phyloP scores from a whole-genome alignment of 2,797 vertebrate genomes.

The Aselliscus stoliczkanus region DNA sequence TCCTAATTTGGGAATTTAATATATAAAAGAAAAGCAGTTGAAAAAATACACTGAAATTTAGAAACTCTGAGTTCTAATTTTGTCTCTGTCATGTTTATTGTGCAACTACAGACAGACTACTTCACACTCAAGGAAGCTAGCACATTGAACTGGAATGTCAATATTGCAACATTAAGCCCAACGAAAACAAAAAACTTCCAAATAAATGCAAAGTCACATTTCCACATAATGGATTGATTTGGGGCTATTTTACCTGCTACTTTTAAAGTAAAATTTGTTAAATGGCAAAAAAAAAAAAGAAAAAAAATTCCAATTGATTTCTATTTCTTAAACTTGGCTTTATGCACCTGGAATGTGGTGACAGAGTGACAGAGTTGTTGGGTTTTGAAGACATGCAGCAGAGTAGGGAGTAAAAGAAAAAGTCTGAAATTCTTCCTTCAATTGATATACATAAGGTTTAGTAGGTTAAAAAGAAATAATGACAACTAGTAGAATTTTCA shows the following conservation, averaged over 20 bases:
- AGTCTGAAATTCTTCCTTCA: background rate
- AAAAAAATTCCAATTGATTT: background rate
- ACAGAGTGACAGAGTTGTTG: background rate
- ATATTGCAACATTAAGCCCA: conserved; percentile 2
- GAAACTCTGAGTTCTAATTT: background rate
- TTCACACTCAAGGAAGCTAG: background rate
- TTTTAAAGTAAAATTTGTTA: background rate
- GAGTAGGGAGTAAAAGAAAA: background rate
- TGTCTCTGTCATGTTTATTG: background rate
- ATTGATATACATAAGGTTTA: background rate
- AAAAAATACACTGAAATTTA: background rate
- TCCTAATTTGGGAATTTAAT: conserved; percentile 19
- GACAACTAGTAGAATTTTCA: background rate
- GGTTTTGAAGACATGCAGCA: background rate
- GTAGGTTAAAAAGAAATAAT: background rate
- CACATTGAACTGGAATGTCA: background rate
- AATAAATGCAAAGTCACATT: background rate
- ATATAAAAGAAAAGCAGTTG: background rate
- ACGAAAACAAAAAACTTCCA: background rate
- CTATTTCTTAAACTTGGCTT: background rate
- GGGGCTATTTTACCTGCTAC: background rate
- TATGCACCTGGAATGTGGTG: background rate
- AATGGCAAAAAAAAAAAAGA: background rate
- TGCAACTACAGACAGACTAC: background rate
- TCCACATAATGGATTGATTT: background rate